phyloP scores from a whole-genome alignment of 2,888 invertebrate genomes.

The Norana najaformis region DNA sequence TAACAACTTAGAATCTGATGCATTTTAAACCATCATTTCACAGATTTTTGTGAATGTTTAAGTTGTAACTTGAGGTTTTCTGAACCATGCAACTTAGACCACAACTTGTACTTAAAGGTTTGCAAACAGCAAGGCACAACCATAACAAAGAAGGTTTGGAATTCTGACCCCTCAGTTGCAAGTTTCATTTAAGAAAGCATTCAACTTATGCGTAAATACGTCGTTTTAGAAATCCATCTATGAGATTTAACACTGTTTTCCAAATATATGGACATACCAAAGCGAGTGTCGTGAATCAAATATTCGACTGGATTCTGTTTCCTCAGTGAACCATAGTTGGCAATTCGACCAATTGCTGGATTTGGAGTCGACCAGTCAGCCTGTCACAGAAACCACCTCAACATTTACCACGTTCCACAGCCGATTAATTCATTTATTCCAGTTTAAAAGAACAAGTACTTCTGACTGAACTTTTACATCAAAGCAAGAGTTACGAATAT shows the following conservation, averaged over 20 bases:
- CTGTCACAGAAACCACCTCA: conserved; percentile 48
- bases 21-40: not conserved
- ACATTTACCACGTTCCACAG: not conserved
- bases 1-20: not conserved
- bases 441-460: not conserved
- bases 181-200: not conserved
- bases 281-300: conserved; percentile 91
- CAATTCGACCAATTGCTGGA: conserved; percentile 91
- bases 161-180: no score
- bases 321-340: conserved; percentile 94
- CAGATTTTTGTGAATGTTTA: not conserved
- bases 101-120: not conserved
- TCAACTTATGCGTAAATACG: not conserved
- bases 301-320: conserved; percentile 94
- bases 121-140: not conserved
- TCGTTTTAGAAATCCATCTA: not conserved
- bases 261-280: conserved; percentile 70
- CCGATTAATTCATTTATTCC: no score
- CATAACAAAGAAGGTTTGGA: no score
- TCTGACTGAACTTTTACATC: not conserved
- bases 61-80: not conserved
- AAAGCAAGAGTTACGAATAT: not conserved
- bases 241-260: not conserved
- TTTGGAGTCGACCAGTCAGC: conserved; percentile 70
- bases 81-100: not conserved